Evolutionary conservation across 2,797 vertebrate genomes (phyloP).

Genomic region (Notamacropus eugenii): DNA sequence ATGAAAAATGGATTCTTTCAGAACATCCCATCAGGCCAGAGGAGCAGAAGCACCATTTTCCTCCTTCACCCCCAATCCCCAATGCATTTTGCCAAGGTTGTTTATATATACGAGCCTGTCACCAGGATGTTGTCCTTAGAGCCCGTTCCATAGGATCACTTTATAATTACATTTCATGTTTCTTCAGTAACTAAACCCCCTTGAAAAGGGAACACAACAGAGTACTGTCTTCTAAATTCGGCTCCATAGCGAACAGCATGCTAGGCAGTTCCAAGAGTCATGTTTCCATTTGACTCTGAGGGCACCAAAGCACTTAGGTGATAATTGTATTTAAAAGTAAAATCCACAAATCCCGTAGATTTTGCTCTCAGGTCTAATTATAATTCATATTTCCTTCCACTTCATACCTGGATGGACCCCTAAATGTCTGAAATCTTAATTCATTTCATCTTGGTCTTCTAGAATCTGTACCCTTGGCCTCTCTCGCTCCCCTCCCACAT

Average conservation of each 20-base stretch:
- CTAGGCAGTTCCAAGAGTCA: background rate
- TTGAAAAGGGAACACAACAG: background rate
- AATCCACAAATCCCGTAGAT: background rate
- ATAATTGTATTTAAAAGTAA: background rate
- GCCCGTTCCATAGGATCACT: background rate
- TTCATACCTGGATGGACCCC: background rate
- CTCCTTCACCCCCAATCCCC: background rate
- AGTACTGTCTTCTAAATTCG: background rate
- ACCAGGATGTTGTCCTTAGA: background rate
- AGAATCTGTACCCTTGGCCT: background rate
- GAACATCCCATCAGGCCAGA: background rate
- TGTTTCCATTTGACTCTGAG: background rate
- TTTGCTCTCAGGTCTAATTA: background rate
- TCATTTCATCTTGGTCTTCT: background rate
- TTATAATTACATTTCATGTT: background rate
- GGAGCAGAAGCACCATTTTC: background rate
- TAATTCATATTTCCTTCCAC: background rate
- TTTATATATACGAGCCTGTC: background rate
- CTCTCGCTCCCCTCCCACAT: background rate
- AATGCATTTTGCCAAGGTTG: background rate
- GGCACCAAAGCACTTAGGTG: background rate
- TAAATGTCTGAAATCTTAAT: background rate
- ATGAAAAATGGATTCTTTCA: background rate
- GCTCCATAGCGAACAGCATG: background rate
- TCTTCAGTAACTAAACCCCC: background rate